These are phyloP conservation scores for Harpalus rubripes DNA, from an alignment of 2,888 invertebrate species.

Conservation along the genomic window DNA sequence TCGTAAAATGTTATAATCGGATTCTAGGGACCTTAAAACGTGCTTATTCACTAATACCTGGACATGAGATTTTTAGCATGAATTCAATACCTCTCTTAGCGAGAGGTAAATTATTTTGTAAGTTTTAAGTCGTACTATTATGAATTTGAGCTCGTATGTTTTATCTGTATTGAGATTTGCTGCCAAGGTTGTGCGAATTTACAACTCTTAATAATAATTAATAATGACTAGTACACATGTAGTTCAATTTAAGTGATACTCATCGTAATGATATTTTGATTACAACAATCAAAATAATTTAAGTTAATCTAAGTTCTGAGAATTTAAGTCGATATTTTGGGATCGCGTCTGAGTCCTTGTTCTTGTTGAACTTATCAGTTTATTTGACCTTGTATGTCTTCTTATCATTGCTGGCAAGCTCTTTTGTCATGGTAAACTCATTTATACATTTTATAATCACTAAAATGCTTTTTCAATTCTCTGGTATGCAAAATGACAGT, in stretches of 20 bases:
- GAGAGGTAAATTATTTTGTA: no score
- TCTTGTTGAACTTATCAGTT: constrained; percentile 63
- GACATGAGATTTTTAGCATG: no score
- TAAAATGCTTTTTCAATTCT: background rate
- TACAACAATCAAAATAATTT: background rate
- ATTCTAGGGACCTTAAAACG: no score
- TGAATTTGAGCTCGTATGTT: background rate
- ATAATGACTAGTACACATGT: background rate
- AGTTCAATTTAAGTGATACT: background rate
- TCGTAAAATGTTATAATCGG: no score
- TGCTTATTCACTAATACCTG: no score
- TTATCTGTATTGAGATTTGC: background rate
- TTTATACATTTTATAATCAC: background rate
- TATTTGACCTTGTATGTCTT: constrained; percentile 56
- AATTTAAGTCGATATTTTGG: background rate
- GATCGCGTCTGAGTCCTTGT: constrained; percentile 27
- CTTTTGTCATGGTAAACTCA: constrained; percentile 19
- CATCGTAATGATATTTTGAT: background rate
- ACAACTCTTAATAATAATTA: background rate
- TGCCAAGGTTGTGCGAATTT: background rate
- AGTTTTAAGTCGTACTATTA: no score
- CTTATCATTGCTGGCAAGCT: constrained; percentile 40
- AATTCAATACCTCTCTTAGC: no score
- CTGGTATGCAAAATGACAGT: background rate
- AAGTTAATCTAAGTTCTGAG: background rate